These are phyloP conservation scores for Tamias sibiricus DNA, from an alignment of 2,113 vertebrate genomes.

Conservation along the genomic window DNA sequence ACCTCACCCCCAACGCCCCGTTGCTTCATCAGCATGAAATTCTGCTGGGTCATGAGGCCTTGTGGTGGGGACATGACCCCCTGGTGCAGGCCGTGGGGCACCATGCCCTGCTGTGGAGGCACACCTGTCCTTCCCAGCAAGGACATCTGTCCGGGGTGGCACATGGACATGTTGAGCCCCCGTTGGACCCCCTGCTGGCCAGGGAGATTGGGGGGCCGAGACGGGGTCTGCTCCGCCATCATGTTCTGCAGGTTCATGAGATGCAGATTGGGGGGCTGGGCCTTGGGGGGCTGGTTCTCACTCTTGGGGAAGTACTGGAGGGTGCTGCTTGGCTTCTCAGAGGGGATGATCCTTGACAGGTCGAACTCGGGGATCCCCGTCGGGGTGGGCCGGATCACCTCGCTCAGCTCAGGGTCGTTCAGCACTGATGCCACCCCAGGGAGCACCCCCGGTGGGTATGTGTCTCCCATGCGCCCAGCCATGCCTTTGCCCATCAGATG, in stretches of 20 bases:
- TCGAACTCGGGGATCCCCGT: slow-evolving; percentile 98
- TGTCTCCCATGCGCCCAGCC: slow-evolving; percentile 88
- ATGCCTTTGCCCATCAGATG: slow-evolving; percentile 93
- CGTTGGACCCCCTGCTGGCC: slow-evolving; percentile 89
- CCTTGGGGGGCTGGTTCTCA: slow-evolving; percentile 88
- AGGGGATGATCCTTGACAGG: slow-evolving; percentile 98
- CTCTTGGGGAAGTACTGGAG: slow-evolving; percentile 98
- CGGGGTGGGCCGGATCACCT: slow-evolving; percentile 96
- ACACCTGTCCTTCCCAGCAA: slow-evolving; percentile 97
- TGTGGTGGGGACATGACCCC: slow-evolving; percentile 94
- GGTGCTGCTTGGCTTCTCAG: slow-evolving; percentile 99
- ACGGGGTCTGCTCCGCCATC: slow-evolving; percentile 95
- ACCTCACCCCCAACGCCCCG: slow-evolving; percentile 94
- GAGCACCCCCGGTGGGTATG: slow-evolving; percentile 85
- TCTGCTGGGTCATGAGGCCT: slow-evolving; percentile 95
- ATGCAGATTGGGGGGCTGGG: slow-evolving; percentile 95
- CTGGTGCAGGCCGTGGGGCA: slow-evolving; percentile 93
- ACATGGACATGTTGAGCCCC: slow-evolving; percentile 91
- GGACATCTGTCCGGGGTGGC: slow-evolving; percentile 94
- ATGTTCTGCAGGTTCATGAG: slow-evolving; percentile 98
- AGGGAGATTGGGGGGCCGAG: slow-evolving; percentile 89
- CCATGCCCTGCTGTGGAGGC: slow-evolving; percentile 91
- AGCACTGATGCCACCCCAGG: slow-evolving; percentile 90
- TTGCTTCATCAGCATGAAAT: slow-evolving; percentile 99
- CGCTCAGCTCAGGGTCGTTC: slow-evolving; percentile 95